Conservation (phyloP, 2,888 invertebrate species). For the Heteropelma amictum region DNA sequence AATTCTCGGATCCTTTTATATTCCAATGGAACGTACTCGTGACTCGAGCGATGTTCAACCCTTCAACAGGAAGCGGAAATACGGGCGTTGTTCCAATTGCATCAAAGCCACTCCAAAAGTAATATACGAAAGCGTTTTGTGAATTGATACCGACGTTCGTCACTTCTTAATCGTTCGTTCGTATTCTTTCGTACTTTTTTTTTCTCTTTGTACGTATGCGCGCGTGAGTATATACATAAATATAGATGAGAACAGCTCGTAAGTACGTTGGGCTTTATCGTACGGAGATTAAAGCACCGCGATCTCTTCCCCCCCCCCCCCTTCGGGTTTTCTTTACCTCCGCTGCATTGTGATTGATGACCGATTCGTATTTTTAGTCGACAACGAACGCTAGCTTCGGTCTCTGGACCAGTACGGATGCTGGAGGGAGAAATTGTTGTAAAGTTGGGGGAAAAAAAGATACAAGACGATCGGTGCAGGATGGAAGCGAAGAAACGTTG, state of each 20-base stretch:
- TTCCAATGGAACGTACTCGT: too few species aligned
- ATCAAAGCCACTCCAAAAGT: constrained; percentile 3
- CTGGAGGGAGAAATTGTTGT: too few species aligned
- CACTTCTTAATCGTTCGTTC: constrained; percentile 40
- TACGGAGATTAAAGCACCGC: constrained; percentile 19
- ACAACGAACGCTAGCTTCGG: too few species aligned
- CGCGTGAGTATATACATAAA: constrained; percentile 17
- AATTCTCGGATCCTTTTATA: too few species aligned
- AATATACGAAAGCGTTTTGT: constrained; percentile 19
- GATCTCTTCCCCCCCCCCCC: constrained; percentile 1
- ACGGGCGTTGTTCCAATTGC: constrained; percentile 27
- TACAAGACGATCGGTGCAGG: too few species aligned
- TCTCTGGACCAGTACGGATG: too few species aligned
- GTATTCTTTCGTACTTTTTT: too few species aligned
- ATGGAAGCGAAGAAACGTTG: too few species aligned
- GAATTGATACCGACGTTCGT: constrained; percentile 50
- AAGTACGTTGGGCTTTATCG: constrained; percentile 2
- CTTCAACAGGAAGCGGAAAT: constrained; percentile 48
- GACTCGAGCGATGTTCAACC: too few species aligned
- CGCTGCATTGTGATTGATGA: constrained; percentile 54
- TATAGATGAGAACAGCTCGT: background rate
- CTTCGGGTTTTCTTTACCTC: background rate
- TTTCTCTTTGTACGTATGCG: too few species aligned
- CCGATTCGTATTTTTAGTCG: constrained; percentile 54
- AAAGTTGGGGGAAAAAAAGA: too few species aligned